A percentile compares a stretch with the other conserved stretches of the same genome.
Evolutionary conservation across 37 sponge, comb jelly and placozoan species (phyloP).

Genomic region (Cladorhizidae sp.): DNA sequence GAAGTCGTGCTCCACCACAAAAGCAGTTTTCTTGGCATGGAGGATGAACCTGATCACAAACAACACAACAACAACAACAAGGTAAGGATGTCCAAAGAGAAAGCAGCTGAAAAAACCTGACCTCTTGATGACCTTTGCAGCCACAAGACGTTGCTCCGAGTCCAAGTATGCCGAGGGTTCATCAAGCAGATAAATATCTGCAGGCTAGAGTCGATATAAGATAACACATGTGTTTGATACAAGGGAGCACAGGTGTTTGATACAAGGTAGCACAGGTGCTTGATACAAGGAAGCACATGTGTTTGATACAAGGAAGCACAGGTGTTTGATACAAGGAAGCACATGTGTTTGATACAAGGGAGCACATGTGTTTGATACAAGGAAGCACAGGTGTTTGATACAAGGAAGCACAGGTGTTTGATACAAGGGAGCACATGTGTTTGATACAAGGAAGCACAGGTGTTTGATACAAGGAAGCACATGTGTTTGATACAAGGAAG

Average conservation of each 20-base stretch:
- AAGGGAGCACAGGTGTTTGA: not conserved
- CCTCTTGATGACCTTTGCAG: slow-evolving; percentile 98
- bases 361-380: no score
- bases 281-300: no score
- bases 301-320: no score
- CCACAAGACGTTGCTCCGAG: slow-evolving; percentile 95
- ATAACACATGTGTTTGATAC: not conserved
- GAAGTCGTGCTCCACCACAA: slow-evolving; percentile 99
- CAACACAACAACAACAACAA: not conserved
- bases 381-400: no score
- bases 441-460: no score
- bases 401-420: no score
- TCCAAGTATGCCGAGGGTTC: slow-evolving; percentile 99
- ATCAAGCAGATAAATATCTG: slow-evolving; percentile 97
- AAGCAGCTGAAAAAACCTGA: slow-evolving; percentile 1
- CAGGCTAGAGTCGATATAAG: slow-evolving; percentile 67
- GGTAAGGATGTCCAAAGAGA: not conserved
- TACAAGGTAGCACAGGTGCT: no score
- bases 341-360: no score
- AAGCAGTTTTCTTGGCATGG: slow-evolving; percentile 99
- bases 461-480: no score
- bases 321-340: no score
- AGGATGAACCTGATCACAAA: slow-evolving; percentile 78
- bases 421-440: no score
- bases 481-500: no score